Conservation (phyloP, 2,113 vertebrate genomes). For the Paracanthobrama guichenoti region DNA sequence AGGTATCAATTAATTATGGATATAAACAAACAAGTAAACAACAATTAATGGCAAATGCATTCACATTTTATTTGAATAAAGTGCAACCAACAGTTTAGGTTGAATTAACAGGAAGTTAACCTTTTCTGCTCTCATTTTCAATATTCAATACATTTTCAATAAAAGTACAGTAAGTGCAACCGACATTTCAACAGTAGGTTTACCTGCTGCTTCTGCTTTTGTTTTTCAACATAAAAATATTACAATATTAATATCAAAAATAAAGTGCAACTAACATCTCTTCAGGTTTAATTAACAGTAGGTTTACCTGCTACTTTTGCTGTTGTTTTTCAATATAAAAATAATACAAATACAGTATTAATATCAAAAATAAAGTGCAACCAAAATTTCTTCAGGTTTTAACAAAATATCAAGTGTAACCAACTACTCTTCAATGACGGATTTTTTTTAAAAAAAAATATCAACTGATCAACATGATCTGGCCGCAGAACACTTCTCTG, state of each 20-base stretch:
- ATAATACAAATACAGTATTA: not conserved
- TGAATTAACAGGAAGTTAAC: not conserved
- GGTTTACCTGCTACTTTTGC: not conserved
- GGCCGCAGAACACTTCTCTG: not conserved
- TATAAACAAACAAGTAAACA: too few relatives aligned
- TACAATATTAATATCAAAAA: not conserved
- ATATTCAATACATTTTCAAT: not conserved
- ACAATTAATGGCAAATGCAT: not conserved
- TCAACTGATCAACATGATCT: not conserved
- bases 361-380: not conserved
- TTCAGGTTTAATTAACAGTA: not conserved
- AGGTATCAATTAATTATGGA: too few relatives aligned
- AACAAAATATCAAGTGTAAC: not conserved
- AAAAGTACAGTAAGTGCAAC: not conserved
- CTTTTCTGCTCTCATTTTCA: too few relatives aligned
- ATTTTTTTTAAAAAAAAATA: not conserved
- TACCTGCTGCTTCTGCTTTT: not conserved
- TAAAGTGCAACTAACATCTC: not conserved
- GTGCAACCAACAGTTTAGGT: not conserved
- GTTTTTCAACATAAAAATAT: not conserved
- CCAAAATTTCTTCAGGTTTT: not conserved
- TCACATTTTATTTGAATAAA: constrained; percentile 2
- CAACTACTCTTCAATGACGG: not conserved
- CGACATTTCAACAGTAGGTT: not conserved
- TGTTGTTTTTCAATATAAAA: not conserved